phyloP scores from a whole-genome alignment of 2,113 vertebrate genomes.

The Ammodytes marinus region DNA sequence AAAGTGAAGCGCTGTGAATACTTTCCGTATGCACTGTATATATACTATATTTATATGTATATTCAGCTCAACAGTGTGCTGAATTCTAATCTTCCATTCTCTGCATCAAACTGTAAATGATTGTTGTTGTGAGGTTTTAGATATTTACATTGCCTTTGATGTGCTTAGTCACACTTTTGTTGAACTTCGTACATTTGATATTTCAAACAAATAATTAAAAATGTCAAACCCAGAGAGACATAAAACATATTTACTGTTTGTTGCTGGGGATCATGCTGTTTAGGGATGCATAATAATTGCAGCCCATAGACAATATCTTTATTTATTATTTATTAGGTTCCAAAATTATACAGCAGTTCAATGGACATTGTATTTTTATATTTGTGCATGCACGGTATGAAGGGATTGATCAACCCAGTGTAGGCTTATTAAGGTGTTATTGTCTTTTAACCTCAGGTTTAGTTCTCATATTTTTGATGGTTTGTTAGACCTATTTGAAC shows the following conservation, averaged over 20 bases:
- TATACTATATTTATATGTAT: constrained; percentile 7
- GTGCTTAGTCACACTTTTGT: constrained; percentile 54
- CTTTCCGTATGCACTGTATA: no score
- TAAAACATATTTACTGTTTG: constrained; percentile 36
- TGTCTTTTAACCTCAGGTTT: not conserved
- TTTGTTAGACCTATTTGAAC: not conserved
- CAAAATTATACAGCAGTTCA: not conserved
- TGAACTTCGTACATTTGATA: constrained; percentile 50
- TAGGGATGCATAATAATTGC: constrained; percentile 21
- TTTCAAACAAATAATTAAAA: constrained; percentile 58
- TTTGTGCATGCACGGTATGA: no score
- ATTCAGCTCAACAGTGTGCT: constrained; percentile 23
- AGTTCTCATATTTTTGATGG: not conserved
- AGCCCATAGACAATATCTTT: constrained; percentile 18
- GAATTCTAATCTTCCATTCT: constrained; percentile 23
- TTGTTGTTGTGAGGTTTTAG: constrained; percentile 28
- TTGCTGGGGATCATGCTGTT: constrained; percentile 27
- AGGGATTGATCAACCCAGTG: no score
- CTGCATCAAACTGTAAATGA: constrained; percentile 21
- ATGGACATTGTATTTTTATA: not conserved
- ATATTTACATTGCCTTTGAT: constrained; percentile 64
- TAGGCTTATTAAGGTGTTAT: not conserved
- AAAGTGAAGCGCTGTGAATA: no score
- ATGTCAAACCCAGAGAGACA: constrained; percentile 52
- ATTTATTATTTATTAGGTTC: constrained; percentile 1